Evolutionary conservation across 2,888 invertebrate genomes (phyloP).

Genomic region (Lasioglossum morio): DNA sequence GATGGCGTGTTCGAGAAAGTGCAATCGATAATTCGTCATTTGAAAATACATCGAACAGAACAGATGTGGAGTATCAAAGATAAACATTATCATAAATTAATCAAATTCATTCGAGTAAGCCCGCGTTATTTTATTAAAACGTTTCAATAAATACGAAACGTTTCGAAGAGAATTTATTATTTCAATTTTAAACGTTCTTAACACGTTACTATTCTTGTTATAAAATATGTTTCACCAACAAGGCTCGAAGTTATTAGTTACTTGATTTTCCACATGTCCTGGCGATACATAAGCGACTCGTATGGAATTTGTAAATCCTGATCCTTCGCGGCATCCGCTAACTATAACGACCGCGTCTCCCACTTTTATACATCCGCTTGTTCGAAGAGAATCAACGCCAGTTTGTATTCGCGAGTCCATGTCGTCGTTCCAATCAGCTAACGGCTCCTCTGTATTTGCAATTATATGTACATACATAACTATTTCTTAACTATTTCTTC

Average conservation of each 20-base stretch:
- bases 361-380: conserved; percentile 87
- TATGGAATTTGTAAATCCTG: conserved; percentile 90
- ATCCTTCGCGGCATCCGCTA: conserved; percentile 89
- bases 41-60: background rate
- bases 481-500: too few species aligned
- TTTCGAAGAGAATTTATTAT: background rate
- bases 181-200: background rate
- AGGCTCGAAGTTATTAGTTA: conserved; percentile 65
- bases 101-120: background rate
- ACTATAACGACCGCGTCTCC: conserved; percentile 90
- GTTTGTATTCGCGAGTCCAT: conserved; percentile 87
- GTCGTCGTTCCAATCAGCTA: conserved; percentile 87
- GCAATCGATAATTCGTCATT: conserved; percentile 8
- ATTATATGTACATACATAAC: background rate
- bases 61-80: conserved; percentile 10
- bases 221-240: conserved; percentile 55
- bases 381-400: conserved; percentile 87
- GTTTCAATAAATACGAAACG: background rate
- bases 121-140: background rate
- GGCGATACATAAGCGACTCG: conserved; percentile 87
- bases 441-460: conserved; percentile 72
- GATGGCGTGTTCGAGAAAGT: background rate
- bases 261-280: conserved; percentile 47
- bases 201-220: background rate
- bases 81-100: background rate